phyloP scores from a whole-genome alignment of 2,113 vertebrate genomes.

The Hypanus sabinus region DNA sequence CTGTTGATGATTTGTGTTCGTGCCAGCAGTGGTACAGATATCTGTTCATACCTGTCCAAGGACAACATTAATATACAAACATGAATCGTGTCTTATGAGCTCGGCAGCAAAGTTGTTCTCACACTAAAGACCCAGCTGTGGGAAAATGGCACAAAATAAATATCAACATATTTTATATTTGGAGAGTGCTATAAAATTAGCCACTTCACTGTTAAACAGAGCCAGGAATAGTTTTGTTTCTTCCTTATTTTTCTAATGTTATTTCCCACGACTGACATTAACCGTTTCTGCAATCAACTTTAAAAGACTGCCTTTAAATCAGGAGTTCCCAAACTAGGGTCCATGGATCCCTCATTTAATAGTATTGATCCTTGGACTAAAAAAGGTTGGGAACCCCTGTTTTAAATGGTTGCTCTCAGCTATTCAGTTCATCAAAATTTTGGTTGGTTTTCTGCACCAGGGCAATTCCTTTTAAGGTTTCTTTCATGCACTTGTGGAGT shows the following conservation, averaged over 20 bases:
- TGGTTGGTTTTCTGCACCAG: not conserved
- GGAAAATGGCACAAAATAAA: not conserved
- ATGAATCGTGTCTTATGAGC: not conserved
- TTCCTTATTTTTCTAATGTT: not conserved
- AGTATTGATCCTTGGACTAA: too few relatives aligned
- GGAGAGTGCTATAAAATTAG: not conserved
- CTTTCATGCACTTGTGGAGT: too few relatives aligned
- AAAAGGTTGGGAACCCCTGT: too few relatives aligned
- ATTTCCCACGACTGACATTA: not conserved
- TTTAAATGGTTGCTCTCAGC: not conserved
- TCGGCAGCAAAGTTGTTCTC: slow-evolving; percentile 10
- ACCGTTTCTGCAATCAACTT: not conserved
- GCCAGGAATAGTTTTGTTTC: not conserved
- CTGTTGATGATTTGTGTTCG: not conserved
- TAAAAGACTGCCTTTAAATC: not conserved
- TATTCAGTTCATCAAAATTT: not conserved
- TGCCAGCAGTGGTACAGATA: slow-evolving; percentile 24
- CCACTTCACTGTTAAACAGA: not conserved
- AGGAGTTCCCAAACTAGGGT: too few relatives aligned
- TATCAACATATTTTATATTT: not conserved
- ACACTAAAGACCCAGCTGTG: slow-evolving; percentile 3
- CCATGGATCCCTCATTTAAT: too few relatives aligned
- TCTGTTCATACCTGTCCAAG: not conserved
- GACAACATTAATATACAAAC: not conserved
- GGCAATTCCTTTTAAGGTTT: too few relatives aligned